Base-by-base conservation (phyloP, 1,140 invertebrate species). In the Mylabris phalerata region DNA sequence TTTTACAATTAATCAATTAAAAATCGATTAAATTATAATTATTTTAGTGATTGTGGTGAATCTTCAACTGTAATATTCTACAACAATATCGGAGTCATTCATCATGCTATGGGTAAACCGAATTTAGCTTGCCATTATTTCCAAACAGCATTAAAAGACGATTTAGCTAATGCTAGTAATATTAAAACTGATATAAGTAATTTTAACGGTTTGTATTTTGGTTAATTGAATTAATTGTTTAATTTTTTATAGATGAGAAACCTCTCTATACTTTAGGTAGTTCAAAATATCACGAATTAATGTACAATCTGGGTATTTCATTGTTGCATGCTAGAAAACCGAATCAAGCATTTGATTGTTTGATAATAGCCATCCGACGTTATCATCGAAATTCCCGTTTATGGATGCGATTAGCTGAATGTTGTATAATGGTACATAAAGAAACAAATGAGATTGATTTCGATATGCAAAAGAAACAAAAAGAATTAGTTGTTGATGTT, bases 391-490 rank as follows among this genome's bases (percentile, higher is more conserved):
- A 95, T 77, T 88, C 93, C 1, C 79, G 90, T 48, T 79, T 98
- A 3, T 98, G 95, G 95, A 74, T 96, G 32, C 80, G 94, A 62
- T 79, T 98, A 65, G 92, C 95, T 0, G 95, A 98, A 75, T 95
- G 93, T 71, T 95, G 92, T 73, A 87, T 91, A 54, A 80, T 83
- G 73, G 78, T 80, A 43, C 79, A 88, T 59, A 87, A 87, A 78
- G 70, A 78, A 48, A 85, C 87, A 74, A 88, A 88, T 70, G 80
- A 83, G 72, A 66, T 78, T 24, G 84, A 88, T 70, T 83, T 88
- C 62, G 79, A 84, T 67, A 75, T 87, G 55, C 69, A 76, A 41
- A 80, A 80, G 63, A 78, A 79, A 54, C 78, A 82, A 44, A 83
- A 84, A 64, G 82, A 86, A 58, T 71, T 84, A 43, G 79, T 88